phyloP scores from a whole-genome alignment of 2,797 vertebrate species.

The Neostethus bicornis region DNA sequence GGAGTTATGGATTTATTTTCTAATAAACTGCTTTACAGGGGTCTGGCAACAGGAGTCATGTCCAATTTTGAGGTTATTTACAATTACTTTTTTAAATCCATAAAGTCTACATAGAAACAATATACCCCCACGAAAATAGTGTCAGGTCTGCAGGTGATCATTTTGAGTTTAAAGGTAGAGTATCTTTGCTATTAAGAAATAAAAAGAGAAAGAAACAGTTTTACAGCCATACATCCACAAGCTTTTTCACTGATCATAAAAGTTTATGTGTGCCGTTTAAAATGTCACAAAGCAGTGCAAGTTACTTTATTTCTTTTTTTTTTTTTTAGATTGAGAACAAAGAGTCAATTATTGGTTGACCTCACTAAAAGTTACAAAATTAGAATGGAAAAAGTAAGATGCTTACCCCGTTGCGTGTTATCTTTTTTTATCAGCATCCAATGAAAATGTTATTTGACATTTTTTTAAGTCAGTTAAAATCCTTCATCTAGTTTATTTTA shows the following conservation, averaged over 20 bases:
- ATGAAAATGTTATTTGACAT: too few species aligned
- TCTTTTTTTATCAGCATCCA: background rate
- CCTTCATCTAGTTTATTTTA: too few species aligned
- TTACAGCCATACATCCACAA: conserved; percentile 10
- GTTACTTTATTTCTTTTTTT: conserved; percentile 8
- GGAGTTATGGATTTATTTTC: too few species aligned
- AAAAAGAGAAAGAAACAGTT: conserved; percentile 36
- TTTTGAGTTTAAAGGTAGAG: conserved; percentile 16
- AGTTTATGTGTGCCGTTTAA: conserved; percentile 26
- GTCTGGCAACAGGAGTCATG: too few species aligned
- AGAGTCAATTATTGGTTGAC: background rate
- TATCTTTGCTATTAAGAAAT: conserved; percentile 4
- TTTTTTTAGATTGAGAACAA: background rate
- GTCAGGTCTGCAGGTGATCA: conserved; percentile 50
- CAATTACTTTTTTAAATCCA: too few species aligned
- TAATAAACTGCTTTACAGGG: too few species aligned
- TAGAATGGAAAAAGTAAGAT: background rate
- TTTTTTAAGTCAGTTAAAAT: too few species aligned
- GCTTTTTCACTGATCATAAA: conserved; percentile 33
- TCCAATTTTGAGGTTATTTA: too few species aligned
- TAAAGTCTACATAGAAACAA: too few species aligned
- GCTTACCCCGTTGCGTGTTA: background rate
- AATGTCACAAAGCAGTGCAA: conserved; percentile 17
- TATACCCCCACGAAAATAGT: too few species aligned
- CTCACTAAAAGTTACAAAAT: background rate